Conservation (phyloP, 2,113 vertebrate genomes). For the Aramus guarauna region DNA sequence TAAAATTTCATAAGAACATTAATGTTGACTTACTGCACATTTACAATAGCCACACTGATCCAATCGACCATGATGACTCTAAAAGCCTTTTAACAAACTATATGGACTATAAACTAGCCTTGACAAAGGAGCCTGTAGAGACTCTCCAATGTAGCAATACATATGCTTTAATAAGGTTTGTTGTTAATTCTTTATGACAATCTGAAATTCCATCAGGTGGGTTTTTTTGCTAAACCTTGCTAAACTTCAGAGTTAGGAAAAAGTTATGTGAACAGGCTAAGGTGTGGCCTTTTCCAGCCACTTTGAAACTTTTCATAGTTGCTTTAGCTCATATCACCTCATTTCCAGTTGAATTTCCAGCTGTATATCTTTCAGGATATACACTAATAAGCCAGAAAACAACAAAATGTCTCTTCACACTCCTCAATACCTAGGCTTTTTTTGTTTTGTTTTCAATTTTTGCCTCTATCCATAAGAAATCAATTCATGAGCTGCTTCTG, state of each 20-base stretch:
- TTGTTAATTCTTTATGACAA: background rate
- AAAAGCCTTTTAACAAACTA: slow-evolving; percentile 55
- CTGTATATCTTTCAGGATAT: background rate
- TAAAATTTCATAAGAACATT: slow-evolving; percentile 49
- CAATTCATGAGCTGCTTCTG: background rate
- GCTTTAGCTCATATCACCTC: background rate
- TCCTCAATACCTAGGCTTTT: background rate
- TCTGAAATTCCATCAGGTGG: background rate
- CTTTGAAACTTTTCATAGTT: background rate
- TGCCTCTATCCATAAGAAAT: background rate
- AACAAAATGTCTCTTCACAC: background rate
- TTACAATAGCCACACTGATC: background rate
- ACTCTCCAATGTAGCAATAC: background rate
- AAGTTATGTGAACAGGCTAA: background rate
- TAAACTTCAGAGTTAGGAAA: background rate
- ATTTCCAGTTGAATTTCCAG: background rate
- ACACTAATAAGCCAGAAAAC: background rate
- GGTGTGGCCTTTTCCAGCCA: background rate
- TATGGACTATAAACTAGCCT: background rate
- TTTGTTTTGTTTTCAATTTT: background rate
- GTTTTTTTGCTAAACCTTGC: background rate
- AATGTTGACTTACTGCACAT: background rate
- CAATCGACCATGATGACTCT: background rate
- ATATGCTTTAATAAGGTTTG: background rate
- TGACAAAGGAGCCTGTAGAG: slow-evolving; percentile 35